Conservation (phyloP, 2,797 vertebrate species). For the Streptopelia turtur region DNA sequence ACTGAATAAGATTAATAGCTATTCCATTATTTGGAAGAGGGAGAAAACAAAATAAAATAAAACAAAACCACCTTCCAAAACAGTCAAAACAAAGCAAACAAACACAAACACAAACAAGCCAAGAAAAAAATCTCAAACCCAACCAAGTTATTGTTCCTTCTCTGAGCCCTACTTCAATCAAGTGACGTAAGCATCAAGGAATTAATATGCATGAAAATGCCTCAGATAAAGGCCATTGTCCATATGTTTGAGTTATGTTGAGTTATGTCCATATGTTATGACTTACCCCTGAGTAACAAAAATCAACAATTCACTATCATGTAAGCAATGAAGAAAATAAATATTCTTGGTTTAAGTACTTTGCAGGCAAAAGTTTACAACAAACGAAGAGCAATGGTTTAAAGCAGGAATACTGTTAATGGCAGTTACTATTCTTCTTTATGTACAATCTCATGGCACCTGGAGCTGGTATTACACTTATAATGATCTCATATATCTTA, state of each 20-base stretch:
- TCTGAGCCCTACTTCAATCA: neutral
- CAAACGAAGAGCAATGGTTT: neutral
- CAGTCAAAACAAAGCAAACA: too few species aligned
- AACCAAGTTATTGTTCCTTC: neutral
- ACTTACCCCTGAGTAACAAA: neutral
- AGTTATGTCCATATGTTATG: too few species aligned
- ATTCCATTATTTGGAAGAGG: neutral
- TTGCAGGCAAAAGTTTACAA: neutral
- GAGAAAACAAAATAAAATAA: too few species aligned
- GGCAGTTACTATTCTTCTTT: neutral
- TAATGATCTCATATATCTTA: neutral
- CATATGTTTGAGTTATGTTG: neutral
- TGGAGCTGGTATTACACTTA: neutral
- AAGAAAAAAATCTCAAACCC: neutral
- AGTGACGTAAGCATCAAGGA: neutral
- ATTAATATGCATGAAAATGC: neutral
- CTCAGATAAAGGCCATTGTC: neutral
- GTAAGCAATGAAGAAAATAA: neutral
- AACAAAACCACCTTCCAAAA: neutral
- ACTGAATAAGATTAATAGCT: neutral
- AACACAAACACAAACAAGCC: too few species aligned
- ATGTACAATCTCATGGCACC: neutral
- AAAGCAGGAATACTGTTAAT: neutral
- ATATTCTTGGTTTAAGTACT: neutral
- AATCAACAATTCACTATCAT: neutral